Evolutionary conservation across 92 coral and sea anemone genomes (phyloP).

Genomic region (Epizoanthus ramosus): DNA sequence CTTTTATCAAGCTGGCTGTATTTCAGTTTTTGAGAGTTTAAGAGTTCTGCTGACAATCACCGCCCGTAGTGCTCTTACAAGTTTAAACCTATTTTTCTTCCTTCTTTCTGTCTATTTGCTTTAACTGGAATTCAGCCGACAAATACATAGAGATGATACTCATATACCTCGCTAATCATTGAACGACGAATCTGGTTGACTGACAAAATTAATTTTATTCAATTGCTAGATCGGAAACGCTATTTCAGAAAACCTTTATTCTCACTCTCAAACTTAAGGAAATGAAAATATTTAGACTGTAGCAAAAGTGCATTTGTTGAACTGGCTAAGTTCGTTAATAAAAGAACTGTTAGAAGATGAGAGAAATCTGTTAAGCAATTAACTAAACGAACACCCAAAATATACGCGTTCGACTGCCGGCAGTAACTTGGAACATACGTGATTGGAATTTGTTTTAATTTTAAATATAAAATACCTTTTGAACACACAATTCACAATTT

Average conservation of each 20-base stretch:
- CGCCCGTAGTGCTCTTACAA: too few relatives aligned
- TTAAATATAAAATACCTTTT: too few relatives aligned
- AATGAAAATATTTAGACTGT: not conserved
- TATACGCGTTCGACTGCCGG: not conserved
- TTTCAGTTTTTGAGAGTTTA: not conserved
- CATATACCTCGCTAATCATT: too few relatives aligned
- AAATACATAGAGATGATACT: too few relatives aligned
- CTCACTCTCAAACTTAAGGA: not conserved
- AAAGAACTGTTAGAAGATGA: not conserved
- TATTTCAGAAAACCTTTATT: not conserved
- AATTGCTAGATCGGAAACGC: not conserved
- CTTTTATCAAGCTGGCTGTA: slow-evolving; percentile 8
- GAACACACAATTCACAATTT: too few relatives aligned
- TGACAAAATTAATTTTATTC: too few relatives aligned
- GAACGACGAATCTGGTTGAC: too few relatives aligned
- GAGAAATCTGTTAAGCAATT: not conserved
- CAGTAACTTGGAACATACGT: not conserved
- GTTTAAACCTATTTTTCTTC: too few relatives aligned
- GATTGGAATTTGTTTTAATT: too few relatives aligned
- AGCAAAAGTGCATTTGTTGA: not conserved
- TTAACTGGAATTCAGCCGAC: too few relatives aligned
- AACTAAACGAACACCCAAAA: slow-evolving; percentile 3
- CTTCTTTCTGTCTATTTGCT: too few relatives aligned
- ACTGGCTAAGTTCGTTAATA: not conserved
- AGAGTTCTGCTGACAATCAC: not conserved